These are phyloP conservation scores for Aspidapion aeneum DNA, from an alignment of 2,888 invertebrate species.

Conservation along the genomic window DNA sequence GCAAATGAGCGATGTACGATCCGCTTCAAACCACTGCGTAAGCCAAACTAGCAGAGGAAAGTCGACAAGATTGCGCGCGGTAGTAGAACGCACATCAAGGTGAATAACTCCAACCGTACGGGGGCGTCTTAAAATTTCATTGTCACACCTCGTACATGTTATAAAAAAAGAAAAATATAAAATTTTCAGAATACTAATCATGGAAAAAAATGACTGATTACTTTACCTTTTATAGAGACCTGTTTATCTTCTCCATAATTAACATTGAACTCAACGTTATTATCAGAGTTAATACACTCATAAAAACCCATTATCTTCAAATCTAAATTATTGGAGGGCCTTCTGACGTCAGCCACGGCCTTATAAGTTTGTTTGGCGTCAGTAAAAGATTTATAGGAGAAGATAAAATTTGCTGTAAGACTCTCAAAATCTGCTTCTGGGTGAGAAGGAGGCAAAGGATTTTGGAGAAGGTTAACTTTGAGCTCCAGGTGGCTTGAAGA, in stretches of 20 bases:
- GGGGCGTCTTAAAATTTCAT: too few species aligned
- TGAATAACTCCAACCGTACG: too few species aligned
- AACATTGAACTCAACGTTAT: conserved; percentile 52
- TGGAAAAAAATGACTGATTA: too few species aligned
- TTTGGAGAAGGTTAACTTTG: conserved; percentile 66
- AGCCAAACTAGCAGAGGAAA: too few species aligned
- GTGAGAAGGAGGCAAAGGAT: conserved; percentile 55
- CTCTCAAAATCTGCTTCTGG: conserved; percentile 52
- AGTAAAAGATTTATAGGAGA: conserved; percentile 44
- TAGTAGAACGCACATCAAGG: too few species aligned
- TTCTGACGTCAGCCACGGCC: conserved; percentile 59
- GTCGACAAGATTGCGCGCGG: too few species aligned
- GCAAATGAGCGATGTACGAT: too few species aligned
- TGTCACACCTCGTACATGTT: too few species aligned
- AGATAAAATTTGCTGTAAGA: conserved; percentile 57
- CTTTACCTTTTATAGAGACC: conserved; percentile 46
- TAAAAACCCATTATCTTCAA: conserved; percentile 58
- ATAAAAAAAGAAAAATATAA: too few species aligned
- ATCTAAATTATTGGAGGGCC: conserved; percentile 64
- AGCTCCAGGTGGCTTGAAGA: conserved; percentile 70
- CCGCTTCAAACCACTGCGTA: too few species aligned
- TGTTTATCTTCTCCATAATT: conserved; percentile 60
- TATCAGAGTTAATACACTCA: conserved; percentile 52
- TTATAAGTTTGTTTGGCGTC: conserved; percentile 58
- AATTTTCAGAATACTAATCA: too few species aligned